These are phyloP conservation scores for Heterohyrax brucei DNA, from an alignment of 2,797 vertebrate genomes.

Conservation along the genomic window DNA sequence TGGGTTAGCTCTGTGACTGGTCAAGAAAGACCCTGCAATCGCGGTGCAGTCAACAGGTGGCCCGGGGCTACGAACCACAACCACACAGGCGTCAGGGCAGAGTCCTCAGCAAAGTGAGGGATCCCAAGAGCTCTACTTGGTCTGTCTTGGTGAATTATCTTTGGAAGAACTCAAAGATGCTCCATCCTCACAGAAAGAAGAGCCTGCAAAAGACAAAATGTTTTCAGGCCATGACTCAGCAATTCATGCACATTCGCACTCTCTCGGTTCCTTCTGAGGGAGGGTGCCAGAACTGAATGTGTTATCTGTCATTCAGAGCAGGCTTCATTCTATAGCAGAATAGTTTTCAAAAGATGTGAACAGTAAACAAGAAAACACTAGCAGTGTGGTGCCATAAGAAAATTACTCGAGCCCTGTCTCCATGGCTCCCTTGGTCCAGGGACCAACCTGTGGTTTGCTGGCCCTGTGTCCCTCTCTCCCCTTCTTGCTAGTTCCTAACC, in stretches of 20 bases:
- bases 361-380: neutral
- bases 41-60: rapidly evolving
- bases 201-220: neutral
- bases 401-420: neutral
- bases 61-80: neutral
- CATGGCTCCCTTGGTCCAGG: neutral
- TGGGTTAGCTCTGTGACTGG: neutral
- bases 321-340: neutral
- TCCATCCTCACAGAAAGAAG: neutral
- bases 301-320: too few relatives aligned
- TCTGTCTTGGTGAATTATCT: neutral
- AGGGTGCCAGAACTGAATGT: rapidly evolving
- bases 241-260: rapidly evolving
- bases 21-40: neutral
- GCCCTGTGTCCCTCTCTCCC: neutral
- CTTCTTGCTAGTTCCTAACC: too few relatives aligned
- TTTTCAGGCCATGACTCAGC: neutral
- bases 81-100: rapidly evolving
- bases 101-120: neutral
- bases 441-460: neutral
- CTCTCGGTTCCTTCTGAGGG: neutral
- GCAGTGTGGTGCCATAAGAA: neutral
- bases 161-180: neutral
- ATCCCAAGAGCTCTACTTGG: neutral
- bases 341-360: neutral